These are phyloP conservation scores for Potamilus streckersoni DNA, from an alignment of 1,140 invertebrate genomes.

Conservation along the genomic window DNA sequence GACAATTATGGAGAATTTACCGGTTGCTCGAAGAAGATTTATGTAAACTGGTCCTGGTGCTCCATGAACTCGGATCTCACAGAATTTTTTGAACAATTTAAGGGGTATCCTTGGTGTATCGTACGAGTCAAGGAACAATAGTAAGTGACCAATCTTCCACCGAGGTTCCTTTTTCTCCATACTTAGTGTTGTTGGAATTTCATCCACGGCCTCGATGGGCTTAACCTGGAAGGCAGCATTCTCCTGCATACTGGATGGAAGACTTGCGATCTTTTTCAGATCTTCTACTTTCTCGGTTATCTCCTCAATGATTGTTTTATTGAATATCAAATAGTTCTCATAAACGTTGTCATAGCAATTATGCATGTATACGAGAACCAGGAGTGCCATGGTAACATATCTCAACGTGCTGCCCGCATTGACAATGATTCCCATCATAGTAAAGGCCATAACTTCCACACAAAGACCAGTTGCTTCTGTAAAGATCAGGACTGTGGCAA, in stretches of 20 bases:
- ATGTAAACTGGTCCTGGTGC: slow-evolving; percentile 63
- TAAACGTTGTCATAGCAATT: slow-evolving; percentile 66
- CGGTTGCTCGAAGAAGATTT: slow-evolving; percentile 59
- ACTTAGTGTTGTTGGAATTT: slow-evolving; percentile 48
- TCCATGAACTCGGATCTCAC: slow-evolving; percentile 60
- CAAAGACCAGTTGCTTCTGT: slow-evolving; percentile 57
- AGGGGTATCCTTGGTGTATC: slow-evolving; percentile 64
- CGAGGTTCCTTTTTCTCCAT: slow-evolving; percentile 55
- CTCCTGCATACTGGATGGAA: slow-evolving; percentile 60
- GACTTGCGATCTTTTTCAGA: slow-evolving; percentile 60
- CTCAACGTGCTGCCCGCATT: slow-evolving; percentile 64
- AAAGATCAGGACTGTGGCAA: slow-evolving; percentile 53
- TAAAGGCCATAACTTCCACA: slow-evolving; percentile 63
- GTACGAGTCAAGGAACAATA: slow-evolving; percentile 62
- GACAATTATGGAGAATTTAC: slow-evolving; percentile 64
- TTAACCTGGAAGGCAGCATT: slow-evolving; percentile 61
- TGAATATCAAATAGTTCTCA: slow-evolving; percentile 64
- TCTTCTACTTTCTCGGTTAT: slow-evolving; percentile 64
- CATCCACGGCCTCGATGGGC: slow-evolving; percentile 49
- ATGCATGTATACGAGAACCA: slow-evolving; percentile 66
- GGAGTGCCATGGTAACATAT: slow-evolving; percentile 62
- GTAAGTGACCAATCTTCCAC: slow-evolving; percentile 60
- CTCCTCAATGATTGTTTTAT: slow-evolving; percentile 61
- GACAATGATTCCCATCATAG: slow-evolving; percentile 67
- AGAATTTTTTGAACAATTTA: slow-evolving; percentile 60